phyloP scores from a whole-genome alignment of 2,797 vertebrate species.

The Centropyge bicolor region DNA sequence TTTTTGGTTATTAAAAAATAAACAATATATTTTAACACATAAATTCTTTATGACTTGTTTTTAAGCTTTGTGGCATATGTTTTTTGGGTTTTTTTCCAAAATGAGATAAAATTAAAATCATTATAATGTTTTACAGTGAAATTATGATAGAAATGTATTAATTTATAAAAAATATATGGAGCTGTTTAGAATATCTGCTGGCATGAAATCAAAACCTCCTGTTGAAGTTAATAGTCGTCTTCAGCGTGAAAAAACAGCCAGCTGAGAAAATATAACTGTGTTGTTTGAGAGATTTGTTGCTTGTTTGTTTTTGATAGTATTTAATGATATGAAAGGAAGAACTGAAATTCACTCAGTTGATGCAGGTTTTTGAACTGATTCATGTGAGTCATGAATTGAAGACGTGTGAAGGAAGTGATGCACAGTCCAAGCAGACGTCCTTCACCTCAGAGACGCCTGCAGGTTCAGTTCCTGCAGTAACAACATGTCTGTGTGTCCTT shows the following conservation, averaged over 20 bases:
- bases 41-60: background rate
- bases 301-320: background rate
- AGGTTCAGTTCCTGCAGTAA: slow-evolving; percentile 19
- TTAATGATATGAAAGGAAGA: background rate
- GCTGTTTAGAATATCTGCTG: background rate
- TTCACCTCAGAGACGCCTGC: background rate
- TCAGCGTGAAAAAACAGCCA: background rate
- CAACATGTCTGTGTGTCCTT: background rate
- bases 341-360: background rate
- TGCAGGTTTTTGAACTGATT: slow-evolving; percentile 10
- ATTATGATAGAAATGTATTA: too few species aligned
- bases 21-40: background rate
- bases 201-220: background rate
- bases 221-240: background rate
- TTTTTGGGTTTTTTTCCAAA: background rate
- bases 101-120: too few species aligned
- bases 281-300: background rate
- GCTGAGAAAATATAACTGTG: background rate
- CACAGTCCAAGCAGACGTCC: background rate
- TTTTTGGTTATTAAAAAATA: slow-evolving; percentile 3
- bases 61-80: background rate
- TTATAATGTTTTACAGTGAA: too few species aligned
- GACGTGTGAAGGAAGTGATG: background rate
- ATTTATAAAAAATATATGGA: background rate
- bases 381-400: background rate